Evolutionary conservation across 92 coral and sea anemone species (phyloP).

Genomic region (Bergia sp.): DNA sequence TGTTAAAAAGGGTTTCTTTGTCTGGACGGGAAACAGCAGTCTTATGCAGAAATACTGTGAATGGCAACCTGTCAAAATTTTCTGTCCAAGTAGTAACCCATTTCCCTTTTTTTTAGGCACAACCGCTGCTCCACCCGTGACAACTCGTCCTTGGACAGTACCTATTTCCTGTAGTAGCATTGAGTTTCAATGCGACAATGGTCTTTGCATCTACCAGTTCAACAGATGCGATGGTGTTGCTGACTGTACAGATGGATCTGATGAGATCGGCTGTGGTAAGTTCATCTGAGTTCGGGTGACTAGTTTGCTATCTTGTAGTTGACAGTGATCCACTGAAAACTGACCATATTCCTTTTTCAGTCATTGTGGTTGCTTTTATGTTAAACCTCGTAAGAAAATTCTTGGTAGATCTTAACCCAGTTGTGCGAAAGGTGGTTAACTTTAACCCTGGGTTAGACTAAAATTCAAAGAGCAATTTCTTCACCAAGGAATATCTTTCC

Average conservation of each 20-base stretch:
- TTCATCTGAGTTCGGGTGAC: not conserved
- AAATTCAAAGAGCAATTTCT: no score
- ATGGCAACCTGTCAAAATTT: no score
- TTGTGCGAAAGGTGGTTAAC: no score
- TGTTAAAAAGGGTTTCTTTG: no score
- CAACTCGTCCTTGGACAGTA: slow-evolving; percentile 41
- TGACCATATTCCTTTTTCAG: not conserved
- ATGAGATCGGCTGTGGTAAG: slow-evolving; percentile 80
- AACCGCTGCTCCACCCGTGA: slow-evolving; percentile 28
- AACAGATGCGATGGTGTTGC: slow-evolving; percentile 63
- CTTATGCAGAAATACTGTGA: no score
- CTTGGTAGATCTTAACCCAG: no score
- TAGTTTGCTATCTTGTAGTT: not conserved
- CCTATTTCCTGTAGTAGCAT: slow-evolving; percentile 40
- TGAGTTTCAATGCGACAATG: slow-evolving; percentile 68
- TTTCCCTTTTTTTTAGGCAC: slow-evolving; percentile 42
- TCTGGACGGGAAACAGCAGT: no score
- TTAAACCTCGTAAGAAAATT: no score
- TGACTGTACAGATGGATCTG: slow-evolving; percentile 86
- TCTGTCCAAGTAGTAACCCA: not conserved
- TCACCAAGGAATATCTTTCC: no score
- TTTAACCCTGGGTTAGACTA: no score
- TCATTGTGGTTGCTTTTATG: no score
- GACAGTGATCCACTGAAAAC: not conserved
- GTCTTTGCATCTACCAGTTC: slow-evolving; percentile 54